Evolutionary conservation across 2,888 invertebrate genomes (phyloP).

Genomic region (Diabrotica balteata): DNA sequence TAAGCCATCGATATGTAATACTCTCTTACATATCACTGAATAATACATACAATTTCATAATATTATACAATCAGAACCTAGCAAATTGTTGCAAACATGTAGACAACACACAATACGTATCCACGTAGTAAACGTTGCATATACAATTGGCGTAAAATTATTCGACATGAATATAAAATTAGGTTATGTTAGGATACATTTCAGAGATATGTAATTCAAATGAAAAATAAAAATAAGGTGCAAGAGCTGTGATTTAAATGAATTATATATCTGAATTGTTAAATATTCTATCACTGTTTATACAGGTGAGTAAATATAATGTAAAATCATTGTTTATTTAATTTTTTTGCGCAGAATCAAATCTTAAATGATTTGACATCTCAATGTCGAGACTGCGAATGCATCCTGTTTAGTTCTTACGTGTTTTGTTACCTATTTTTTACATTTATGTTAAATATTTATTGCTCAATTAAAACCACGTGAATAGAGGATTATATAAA

Average conservation of each 20-base stretch:
- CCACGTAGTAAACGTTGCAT: neutral
- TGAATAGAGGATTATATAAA: neutral
- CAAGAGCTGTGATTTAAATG: too few relatives aligned
- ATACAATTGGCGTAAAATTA: neutral
- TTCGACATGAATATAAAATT: neutral
- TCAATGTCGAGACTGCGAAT: conserved; percentile 11
- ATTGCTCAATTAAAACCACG: neutral
- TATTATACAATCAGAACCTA: too few relatives aligned
- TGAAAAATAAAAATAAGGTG: too few relatives aligned
- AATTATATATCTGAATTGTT: too few relatives aligned
- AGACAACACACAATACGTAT: neutral
- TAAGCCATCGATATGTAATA: too few relatives aligned
- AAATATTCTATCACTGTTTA: neutral
- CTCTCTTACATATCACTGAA: too few relatives aligned
- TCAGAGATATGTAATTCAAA: too few relatives aligned
- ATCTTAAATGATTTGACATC: conserved; percentile 19
- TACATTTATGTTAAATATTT: neutral
- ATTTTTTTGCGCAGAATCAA: conserved; percentile 15
- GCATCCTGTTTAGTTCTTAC: neutral
- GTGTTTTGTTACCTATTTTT: conserved; percentile 4
- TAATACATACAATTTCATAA: too few relatives aligned
- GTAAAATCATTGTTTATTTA: neutral
- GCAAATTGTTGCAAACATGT: too few relatives aligned
- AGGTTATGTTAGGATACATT: conserved; percentile 2
- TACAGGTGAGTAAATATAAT: neutral